phyloP scores from a whole-genome alignment of 2,113 vertebrate genomes.

The Chunga burmeisteri region DNA sequence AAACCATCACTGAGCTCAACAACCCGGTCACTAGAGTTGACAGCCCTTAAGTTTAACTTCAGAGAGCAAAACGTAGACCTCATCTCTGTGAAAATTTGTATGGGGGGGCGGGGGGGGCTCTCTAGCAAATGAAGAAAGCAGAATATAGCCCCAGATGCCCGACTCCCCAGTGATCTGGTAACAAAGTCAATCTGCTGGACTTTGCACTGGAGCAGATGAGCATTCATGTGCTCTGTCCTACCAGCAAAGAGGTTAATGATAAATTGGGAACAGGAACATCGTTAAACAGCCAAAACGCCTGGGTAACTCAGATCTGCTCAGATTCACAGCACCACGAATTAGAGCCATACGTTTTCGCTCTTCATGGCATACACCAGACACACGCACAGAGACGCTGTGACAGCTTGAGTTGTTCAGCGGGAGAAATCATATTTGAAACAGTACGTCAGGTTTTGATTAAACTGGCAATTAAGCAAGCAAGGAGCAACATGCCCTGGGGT shows the following conservation, averaged over 20 bases:
- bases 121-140: not conserved
- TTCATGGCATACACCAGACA: not conserved
- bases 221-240: accelerated
- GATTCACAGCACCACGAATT: not conserved
- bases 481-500: not conserved
- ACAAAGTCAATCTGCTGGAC: not conserved
- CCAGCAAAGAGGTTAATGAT: not conserved
- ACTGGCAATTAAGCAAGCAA: conserved; percentile 17
- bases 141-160: not conserved
- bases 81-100: not conserved
- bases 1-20: not conserved
- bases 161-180: accelerated
- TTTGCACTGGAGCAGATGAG: not conserved
- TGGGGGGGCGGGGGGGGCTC: too few species aligned
- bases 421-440: not conserved
- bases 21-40: not conserved
- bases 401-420: not conserved
- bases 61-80: not conserved
- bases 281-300: not conserved
- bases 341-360: not conserved
- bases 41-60: not conserved
- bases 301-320: not conserved
- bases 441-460: conserved; percentile 7
- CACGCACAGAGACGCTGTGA: not conserved
- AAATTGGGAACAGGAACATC: not conserved